phyloP scores from a whole-genome alignment of 2,797 vertebrate genomes.

The Lindbergichthys nudifrons region DNA sequence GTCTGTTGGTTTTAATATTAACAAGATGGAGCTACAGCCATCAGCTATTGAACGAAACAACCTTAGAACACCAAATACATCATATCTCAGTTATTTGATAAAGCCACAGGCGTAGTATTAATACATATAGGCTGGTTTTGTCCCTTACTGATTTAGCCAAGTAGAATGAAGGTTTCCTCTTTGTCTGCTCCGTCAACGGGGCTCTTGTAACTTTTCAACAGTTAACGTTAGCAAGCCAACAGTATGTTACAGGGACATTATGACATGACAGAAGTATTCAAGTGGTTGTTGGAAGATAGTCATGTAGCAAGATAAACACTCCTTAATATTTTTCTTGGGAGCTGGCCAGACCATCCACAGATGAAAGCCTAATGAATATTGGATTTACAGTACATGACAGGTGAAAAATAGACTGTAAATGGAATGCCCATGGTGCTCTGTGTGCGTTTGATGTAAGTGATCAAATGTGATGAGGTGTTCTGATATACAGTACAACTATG shows the following conservation, averaged over 20 bases:
- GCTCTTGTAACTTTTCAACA: too few species aligned
- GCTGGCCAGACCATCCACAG: not conserved
- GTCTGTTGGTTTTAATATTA: too few species aligned
- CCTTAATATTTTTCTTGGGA: constrained; percentile 11
- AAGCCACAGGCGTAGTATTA: too few species aligned
- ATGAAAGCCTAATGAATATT: constrained; percentile 24
- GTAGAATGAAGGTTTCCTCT: too few species aligned
- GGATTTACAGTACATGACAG: constrained; percentile 20
- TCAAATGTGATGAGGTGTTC: constrained; percentile 7
- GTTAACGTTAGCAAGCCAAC: not conserved
- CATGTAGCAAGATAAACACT: not conserved
- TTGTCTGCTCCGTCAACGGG: too few species aligned
- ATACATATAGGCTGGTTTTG: too few species aligned
- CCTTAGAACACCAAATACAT: too few species aligned
- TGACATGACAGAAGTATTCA: constrained; percentile 19
- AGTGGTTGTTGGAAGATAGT: constrained; percentile 6
- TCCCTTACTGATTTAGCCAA: too few species aligned
- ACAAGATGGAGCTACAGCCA: too few species aligned
- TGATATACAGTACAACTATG: constrained; percentile 1
- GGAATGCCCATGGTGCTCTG: constrained; percentile 1
- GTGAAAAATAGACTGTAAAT: constrained; percentile 4
- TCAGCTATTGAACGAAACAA: too few species aligned
- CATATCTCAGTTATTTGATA: too few species aligned
- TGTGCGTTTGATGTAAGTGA: constrained; percentile 13
- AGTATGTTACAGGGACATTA: not conserved